Percentiles rank a stretch among this genome's conserved stretches.
Evolutionary conservation across 2,888 invertebrate genomes (phyloP).

Genomic region (Agriopis marginaria): DNA sequence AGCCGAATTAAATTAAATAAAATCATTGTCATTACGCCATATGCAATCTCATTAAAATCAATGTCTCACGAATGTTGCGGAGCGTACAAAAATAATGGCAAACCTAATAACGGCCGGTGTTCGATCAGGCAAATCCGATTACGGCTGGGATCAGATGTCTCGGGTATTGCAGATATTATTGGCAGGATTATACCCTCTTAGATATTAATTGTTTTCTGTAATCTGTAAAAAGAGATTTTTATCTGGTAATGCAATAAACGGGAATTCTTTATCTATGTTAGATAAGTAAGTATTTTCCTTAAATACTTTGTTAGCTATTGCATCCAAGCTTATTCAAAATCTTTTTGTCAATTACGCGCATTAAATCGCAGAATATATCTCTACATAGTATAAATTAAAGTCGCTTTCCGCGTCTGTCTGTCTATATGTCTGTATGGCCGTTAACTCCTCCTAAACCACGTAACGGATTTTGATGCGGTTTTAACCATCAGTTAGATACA

Average conservation of each 20-base stretch:
- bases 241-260: constrained; percentile 71
- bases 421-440: too few species aligned
- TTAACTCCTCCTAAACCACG: too few species aligned
- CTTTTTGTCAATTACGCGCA: too few species aligned
- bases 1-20: not conserved
- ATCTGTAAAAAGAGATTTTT: constrained; percentile 70
- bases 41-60: constrained; percentile 79
- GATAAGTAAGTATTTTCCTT: not conserved
- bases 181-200: constrained; percentile 69
- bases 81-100: constrained; percentile 74
- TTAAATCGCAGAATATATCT: too few species aligned
- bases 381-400: too few species aligned
- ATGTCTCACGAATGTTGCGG: constrained; percentile 68
- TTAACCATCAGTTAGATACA: too few species aligned
- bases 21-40: constrained; percentile 15
- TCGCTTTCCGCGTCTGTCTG: too few species aligned
- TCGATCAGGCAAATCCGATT: constrained; percentile 66
- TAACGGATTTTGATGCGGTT: too few species aligned
- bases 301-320: not conserved
- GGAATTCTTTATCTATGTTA: constrained; percentile 49
- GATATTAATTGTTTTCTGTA: constrained; percentile 65
- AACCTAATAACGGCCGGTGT: constrained; percentile 76
- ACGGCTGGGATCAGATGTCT: constrained; percentile 41
- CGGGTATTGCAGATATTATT: constrained; percentile 29
- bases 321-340: too few species aligned